A percentile compares a stretch with the other conserved stretches of the same genome.
Conservation (phyloP, 92 coral and sea anemone genomes). For the Ricordea florida region DNA sequence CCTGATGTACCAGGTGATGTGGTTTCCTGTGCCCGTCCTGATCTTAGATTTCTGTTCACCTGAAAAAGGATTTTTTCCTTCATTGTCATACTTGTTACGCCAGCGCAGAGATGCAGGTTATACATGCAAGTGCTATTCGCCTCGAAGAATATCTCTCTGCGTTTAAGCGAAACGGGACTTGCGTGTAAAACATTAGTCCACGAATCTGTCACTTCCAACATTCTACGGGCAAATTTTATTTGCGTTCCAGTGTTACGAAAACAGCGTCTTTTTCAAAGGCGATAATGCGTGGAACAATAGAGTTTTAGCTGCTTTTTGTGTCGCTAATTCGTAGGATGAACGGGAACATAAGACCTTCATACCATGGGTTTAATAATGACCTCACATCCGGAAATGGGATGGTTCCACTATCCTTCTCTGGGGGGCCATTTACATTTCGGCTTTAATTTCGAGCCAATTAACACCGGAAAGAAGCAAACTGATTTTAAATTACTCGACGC, state of each 20-base stretch:
- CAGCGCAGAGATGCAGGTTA: no score
- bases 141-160: no score
- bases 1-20: no score
- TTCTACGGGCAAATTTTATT: background rate
- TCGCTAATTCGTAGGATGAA: background rate
- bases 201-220: no score
- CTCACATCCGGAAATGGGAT: conserved; percentile 38
- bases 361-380: background rate
- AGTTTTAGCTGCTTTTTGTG: background rate
- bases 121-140: no score
- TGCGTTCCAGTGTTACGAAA: no score
- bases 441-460: conserved; percentile 29
- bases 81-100: no score
- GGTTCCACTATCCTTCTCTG: conserved; percentile 9
- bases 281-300: background rate
- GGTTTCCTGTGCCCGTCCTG: no score
- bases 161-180: no score
- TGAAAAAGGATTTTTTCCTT: no score
- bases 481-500: conserved; percentile 15
- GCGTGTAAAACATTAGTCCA: no score
- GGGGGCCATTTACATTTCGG: conserved; percentile 32
- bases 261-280: background rate
- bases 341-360: background rate
- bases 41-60: no score
- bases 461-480: conserved; percentile 38